Evolutionary conservation across 2,888 invertebrate genomes (phyloP).

Genomic region (Xanthorhoe spadicearia): DNA sequence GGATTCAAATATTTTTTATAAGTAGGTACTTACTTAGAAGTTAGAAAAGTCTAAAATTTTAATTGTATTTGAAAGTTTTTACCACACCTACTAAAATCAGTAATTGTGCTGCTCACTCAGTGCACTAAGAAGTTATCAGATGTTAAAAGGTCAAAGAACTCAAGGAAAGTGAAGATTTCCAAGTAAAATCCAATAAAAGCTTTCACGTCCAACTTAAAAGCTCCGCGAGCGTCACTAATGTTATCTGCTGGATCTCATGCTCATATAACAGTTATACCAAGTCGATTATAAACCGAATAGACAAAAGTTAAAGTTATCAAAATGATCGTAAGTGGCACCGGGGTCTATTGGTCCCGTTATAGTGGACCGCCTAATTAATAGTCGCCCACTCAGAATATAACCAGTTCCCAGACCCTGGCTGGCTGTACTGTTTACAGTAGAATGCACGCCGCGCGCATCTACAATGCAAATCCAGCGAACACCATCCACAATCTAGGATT

Average conservation of each 20-base stretch:
- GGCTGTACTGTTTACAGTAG: conserved; percentile 61
- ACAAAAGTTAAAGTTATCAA: conserved; percentile 68
- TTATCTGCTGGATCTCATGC: conserved; percentile 54
- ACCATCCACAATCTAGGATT: conserved; percentile 70
- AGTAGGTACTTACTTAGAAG: too few relatives aligned
- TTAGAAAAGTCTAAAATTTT: too few relatives aligned
- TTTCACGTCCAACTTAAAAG: conserved; percentile 49
- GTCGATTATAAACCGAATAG: conserved; percentile 63
- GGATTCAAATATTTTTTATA: too few relatives aligned
- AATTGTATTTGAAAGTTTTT: too few relatives aligned
- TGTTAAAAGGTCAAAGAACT: conserved; percentile 21
- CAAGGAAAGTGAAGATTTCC: conserved; percentile 33
- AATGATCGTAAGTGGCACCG: conserved; percentile 68
- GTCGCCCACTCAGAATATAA: conserved; percentile 74
- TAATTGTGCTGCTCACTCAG: too few relatives aligned
- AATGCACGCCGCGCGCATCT: conserved; percentile 71
- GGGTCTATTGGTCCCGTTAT: conserved; percentile 65
- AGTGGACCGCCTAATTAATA: conserved; percentile 74
- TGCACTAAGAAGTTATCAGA: not conserved
- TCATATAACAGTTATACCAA: conserved; percentile 56
- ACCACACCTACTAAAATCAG: too few relatives aligned
- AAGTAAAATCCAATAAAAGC: conserved; percentile 45
- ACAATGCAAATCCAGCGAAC: conserved; percentile 78
- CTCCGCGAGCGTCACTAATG: conserved; percentile 53
- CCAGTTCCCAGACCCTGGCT: conserved; percentile 57